These are phyloP conservation scores for Siniperca obscura DNA, from an alignment of 2,797 vertebrate species.

Conservation along the genomic window DNA sequence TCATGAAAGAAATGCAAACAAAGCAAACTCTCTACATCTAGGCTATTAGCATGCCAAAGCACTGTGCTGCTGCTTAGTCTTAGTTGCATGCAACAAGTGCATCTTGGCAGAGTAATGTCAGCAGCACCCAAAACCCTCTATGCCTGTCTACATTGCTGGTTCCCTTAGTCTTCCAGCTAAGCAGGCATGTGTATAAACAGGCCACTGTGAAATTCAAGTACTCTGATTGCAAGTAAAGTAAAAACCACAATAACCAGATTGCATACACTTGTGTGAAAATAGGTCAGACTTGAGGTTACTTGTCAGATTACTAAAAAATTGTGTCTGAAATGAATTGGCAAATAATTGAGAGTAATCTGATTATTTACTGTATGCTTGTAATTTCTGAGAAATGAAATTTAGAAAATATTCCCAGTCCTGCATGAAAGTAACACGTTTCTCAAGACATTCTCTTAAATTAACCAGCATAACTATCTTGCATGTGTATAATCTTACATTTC, in stretches of 20 bases:
- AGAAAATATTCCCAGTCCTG: neutral
- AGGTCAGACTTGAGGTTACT: slow-evolving; percentile 18
- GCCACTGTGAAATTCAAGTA: slow-evolving; percentile 17
- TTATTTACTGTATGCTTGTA: neutral
- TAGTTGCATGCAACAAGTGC: slow-evolving; percentile 54
- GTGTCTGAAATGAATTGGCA: slow-evolving; percentile 5
- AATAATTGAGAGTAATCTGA: slow-evolving; percentile 1
- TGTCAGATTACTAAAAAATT: slow-evolving; percentile 16
- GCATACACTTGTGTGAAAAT: slow-evolving; percentile 11
- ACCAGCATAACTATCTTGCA: neutral
- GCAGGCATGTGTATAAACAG: slow-evolving; percentile 31
- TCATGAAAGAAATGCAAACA: slow-evolving; percentile 43
- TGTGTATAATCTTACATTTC: neutral
- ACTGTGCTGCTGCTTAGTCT: slow-evolving; percentile 35
- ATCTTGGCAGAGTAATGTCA: slow-evolving; percentile 53
- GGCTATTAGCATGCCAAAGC: slow-evolving; percentile 27
- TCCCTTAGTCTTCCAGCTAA: slow-evolving; percentile 48
- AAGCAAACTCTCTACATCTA: slow-evolving; percentile 25
- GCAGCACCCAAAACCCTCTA: slow-evolving; percentile 49
- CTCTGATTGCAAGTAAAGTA: slow-evolving; percentile 12
- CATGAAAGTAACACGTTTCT: neutral
- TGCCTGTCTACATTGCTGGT: slow-evolving; percentile 35
- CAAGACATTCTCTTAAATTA: neutral
- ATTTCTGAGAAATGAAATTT: slow-evolving; percentile 9
- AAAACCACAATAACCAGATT: slow-evolving; percentile 26